These are phyloP conservation scores for Dromiciops gliroides DNA, from an alignment of 2,113 vertebrate genomes.

Conservation along the genomic window DNA sequence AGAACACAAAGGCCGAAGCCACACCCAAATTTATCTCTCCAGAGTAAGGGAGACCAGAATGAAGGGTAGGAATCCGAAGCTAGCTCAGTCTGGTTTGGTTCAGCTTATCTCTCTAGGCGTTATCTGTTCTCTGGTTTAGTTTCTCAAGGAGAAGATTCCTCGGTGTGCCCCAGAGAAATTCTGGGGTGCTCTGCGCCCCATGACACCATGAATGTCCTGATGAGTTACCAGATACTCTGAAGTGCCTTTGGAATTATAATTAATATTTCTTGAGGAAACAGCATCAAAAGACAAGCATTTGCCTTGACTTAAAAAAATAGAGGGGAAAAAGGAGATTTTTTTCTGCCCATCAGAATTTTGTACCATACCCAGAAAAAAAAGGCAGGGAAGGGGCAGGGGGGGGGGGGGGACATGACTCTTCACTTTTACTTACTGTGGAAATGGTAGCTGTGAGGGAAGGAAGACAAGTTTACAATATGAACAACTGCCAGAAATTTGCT, in stretches of 20 bases:
- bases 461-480: slow-evolving; percentile 15
- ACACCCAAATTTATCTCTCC: no score
- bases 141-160: no score
- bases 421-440: background rate
- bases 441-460: slow-evolving; percentile 13
- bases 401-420: slow-evolving; percentile 4
- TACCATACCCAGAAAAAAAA: slow-evolving; percentile 10
- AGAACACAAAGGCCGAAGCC: no score
- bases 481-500: slow-evolving; percentile 17
- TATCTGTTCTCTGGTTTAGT: no score
- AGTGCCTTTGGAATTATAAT: background rate
- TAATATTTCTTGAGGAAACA: background rate
- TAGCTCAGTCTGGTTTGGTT: no score
- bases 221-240: background rate
- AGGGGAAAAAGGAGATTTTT: background rate
- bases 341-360: slow-evolving; percentile 30
- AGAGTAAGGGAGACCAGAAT: no score
- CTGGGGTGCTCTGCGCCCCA: no score
- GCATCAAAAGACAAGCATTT: slow-evolving; percentile 34
- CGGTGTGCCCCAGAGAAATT: no score
- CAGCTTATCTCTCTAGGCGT: no score
- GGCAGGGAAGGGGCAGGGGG: no score
- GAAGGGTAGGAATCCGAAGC: no score
- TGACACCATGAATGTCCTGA: no score
- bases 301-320: background rate